These are phyloP conservation scores for Phenganax subtilis DNA, from an alignment of 92 coral and sea anemone genomes.

Conservation along the genomic window DNA sequence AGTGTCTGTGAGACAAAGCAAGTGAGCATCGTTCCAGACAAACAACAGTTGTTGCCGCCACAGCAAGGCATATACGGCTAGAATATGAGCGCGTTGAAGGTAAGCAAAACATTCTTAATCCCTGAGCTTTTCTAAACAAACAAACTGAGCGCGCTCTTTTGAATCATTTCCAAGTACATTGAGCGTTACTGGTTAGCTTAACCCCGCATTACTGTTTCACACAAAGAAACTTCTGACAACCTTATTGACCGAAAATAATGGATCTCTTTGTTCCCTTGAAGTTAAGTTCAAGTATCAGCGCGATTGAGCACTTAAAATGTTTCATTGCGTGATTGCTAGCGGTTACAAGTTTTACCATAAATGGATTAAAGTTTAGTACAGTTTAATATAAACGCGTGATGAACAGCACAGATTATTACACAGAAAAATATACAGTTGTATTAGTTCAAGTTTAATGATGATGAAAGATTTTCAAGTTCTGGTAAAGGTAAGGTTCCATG, in stretches of 20 bases:
- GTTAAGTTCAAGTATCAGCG: background rate
- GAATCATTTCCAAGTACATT: conserved; percentile 1
- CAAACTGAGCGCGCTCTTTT: background rate
- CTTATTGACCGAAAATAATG: background rate
- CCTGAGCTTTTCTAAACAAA: background rate
- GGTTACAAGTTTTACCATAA: background rate
- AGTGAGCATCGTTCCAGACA: conserved; percentile 4
- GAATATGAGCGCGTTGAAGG: background rate
- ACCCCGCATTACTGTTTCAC: background rate
- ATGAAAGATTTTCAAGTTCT: conserved; percentile 1
- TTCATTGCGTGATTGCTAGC: background rate
- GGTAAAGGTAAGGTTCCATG: background rate
- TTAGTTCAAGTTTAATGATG: conserved; percentile 7
- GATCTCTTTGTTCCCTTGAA: background rate
- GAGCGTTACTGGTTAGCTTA: no score
- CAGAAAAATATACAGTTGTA: background rate
- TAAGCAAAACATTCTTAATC: background rate
- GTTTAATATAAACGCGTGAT: background rate
- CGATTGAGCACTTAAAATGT: background rate
- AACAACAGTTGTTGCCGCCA: conserved; percentile 15
- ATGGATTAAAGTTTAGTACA: background rate
- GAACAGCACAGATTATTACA: conserved; percentile 4
- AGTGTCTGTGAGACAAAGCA: conserved; percentile 4
- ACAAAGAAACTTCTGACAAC: background rate
- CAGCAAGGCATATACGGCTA: background rate